Conservation (phyloP, 2,113 vertebrate genomes). For the Protobothrops flavoviridis region DNA sequence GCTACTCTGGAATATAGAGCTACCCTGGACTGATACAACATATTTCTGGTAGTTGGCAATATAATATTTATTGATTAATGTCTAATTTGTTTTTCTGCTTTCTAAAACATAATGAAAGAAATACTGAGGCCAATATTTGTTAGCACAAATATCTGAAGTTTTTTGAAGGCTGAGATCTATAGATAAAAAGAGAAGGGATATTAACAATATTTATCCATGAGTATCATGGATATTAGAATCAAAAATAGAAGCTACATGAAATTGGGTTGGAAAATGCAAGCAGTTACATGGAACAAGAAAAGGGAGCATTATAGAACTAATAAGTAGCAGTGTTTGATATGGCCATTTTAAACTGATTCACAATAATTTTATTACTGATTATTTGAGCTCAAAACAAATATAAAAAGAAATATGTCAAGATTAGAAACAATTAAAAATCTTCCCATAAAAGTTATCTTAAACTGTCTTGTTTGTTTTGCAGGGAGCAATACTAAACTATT, state of each 20-base stretch:
- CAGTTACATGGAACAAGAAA: neutral
- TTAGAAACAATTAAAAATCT: neutral
- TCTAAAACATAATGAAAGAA: conserved; percentile 38
- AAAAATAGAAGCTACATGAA: neutral
- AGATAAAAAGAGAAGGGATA: neutral
- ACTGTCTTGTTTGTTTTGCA: neutral
- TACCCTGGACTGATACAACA: neutral
- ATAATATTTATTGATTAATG: conserved; percentile 11
- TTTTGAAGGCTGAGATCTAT: neutral
- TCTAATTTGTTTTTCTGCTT: conserved; percentile 30
- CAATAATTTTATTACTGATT: neutral
- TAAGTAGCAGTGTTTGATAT: neutral
- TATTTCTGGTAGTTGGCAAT: conserved; percentile 35
- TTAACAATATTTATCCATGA: neutral
- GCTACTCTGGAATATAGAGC: conserved; percentile 10
- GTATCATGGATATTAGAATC: neutral
- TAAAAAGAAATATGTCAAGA: neutral
- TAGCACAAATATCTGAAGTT: accelerated
- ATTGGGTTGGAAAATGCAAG: neutral
- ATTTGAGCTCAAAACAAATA: neutral
- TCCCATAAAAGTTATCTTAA: neutral
- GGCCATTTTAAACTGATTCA: neutral
- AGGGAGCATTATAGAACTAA: neutral
- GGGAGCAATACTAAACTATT: neutral
- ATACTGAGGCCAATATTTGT: neutral